Base-by-base conservation (phyloP, 2,888 invertebrate species). In the Heteromyza rotundicornis region DNA sequence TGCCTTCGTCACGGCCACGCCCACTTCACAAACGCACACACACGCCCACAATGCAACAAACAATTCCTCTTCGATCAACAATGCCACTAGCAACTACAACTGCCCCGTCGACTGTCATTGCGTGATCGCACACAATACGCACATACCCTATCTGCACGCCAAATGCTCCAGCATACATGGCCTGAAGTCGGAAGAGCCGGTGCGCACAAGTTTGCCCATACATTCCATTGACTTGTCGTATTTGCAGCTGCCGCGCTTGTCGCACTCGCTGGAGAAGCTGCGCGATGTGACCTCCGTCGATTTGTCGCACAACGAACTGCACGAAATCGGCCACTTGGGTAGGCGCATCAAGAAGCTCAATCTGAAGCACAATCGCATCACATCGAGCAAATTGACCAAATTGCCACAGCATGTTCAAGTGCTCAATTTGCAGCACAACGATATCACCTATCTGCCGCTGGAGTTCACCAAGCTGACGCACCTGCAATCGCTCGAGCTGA, bases 401-500 rank as follows among this genome's bases (percentile, higher is more conserved):
- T 79, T 90, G 62, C 86, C 90, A 27, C 83, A 82, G 58, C 86
- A 87, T 73, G 80, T 90, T 70, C 88, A 87, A 72, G 85, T 86
- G 53, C 80, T 90, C 68, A 88, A 89, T 79, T 84, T 90, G 77
- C 86, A 87, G 59, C 85, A 87, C 73, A 90, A 90, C 78, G 82
- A 86, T 50, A 84, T 90, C 63, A 84, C 81, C 60, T 83, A 87
- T 76, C 84, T 90, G 64, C 89, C 90, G 5, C 77, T 84, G 59
- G 89, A 89, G 69, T 76, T 90, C 60, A 84, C 81, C 22, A 83
- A 82, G 50, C 80, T 85, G 70, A 65, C 70, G 2, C 76, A 79
- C 49, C 81, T 92, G 59, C 87, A 87, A 75, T 86, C 87, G 70
- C 82, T 92, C 62, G 87, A 90, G 76, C 74, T 92, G 62, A 85